These are phyloP conservation scores for Mechanitis messenoides DNA, from an alignment of 2,888 invertebrate species.

Conservation along the genomic window DNA sequence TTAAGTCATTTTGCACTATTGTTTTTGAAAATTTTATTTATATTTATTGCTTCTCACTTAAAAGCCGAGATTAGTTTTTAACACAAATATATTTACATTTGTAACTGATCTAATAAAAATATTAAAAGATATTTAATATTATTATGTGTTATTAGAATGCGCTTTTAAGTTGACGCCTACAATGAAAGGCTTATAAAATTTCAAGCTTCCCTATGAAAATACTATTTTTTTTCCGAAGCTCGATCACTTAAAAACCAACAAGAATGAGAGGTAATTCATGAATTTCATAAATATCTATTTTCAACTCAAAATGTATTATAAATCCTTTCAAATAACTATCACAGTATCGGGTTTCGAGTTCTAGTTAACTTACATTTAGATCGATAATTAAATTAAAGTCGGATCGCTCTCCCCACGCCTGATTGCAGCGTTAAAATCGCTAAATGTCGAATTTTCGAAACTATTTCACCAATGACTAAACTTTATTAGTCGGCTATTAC, in stretches of 20 bases:
- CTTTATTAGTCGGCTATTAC: slow-evolving; percentile 3
- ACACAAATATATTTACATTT: slow-evolving; percentile 1
- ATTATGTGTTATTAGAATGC: slow-evolving; percentile 1
- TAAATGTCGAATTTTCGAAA: not conserved
- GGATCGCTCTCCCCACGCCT: slow-evolving; percentile 10
- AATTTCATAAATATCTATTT: too few relatives aligned
- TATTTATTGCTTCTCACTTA: slow-evolving; percentile 4
- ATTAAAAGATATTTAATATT: not conserved
- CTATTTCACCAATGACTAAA: not conserved
- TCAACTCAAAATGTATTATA: too few relatives aligned
- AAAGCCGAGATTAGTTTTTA: not conserved
- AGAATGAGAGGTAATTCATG: too few relatives aligned
- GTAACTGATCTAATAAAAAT: not conserved
- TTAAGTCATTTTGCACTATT: slow-evolving; percentile 35
- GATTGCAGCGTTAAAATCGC: slow-evolving; percentile 31
- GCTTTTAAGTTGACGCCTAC: not conserved
- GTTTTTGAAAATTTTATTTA: slow-evolving; percentile 25
- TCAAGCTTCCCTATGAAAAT: too few relatives aligned
- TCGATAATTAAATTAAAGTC: slow-evolving; percentile 13
- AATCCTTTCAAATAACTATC: not conserved
- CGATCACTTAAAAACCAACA: too few relatives aligned
- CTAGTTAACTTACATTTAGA: slow-evolving; percentile 12
- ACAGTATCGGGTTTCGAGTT: not conserved
- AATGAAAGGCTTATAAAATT: too few relatives aligned
- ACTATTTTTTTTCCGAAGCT: too few relatives aligned